Base-by-base conservation (phyloP, 2,797 vertebrate species). In the Chelmon rostratus region DNA sequence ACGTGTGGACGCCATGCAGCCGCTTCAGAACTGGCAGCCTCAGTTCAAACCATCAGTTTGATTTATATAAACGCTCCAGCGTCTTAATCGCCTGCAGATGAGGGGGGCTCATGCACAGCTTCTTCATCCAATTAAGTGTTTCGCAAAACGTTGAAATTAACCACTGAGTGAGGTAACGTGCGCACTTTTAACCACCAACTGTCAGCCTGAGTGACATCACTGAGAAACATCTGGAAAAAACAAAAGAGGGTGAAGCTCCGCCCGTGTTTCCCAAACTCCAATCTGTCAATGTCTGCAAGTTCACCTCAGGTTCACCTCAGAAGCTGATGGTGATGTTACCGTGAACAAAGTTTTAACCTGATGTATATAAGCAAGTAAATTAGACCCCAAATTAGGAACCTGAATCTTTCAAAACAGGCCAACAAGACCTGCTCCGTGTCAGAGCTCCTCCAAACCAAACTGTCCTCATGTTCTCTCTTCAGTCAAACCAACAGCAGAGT, bases 91-190 rank as follows among this genome's bases (percentile, higher is more conserved):
- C 8, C 62, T 76, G 66, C 91, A 88, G 88, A 77, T 62, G 81
- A 58, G 9, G 25, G 65, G 2, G 40, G 25, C 28, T 50, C 23
- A 2, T 8, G 13, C 56, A 1, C 37, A 6, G 21, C 38, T 23
- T n/a, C 62, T 47, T 18, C 47, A 16, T 71, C 46, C 61, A 75
- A 88, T 90, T 87, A 87, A 78, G 73, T 19, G 57, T 91, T 86
- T 83, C 11, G 28, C 76, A 90, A 90, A 78, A 19, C 1, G 4
- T 56, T 37, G 37, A 59, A 62, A 78, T 33, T 0, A 80, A 61
- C 68, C 15, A 1, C 58, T 3, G 65, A 10, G 38, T 72, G 74
- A 78, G 81, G 81, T 21, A 49, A 81, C n/a, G 18, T 6, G 15
- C 70, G n/a, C 46, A 2, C 23, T 40, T 49, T 8, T 1, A 59